phyloP scores from a whole-genome alignment of 2,888 invertebrate genomes.

The Ischnus inquisitorius region DNA sequence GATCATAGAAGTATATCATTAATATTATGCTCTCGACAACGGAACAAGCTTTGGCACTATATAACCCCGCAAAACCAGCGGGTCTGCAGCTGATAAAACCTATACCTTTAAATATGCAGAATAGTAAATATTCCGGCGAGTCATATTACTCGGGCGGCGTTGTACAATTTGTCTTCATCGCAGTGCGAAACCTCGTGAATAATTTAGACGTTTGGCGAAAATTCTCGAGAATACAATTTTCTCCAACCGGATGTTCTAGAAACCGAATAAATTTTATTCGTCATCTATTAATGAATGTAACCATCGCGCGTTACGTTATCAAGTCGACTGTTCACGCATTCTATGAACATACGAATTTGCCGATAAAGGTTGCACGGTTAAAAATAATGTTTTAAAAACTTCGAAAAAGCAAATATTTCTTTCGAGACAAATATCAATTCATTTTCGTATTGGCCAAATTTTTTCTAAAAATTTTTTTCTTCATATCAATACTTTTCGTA shows the following conservation, averaged over 20 bases:
- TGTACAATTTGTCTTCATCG: constrained; percentile 35
- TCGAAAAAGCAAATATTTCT: too few relatives aligned
- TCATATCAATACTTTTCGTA: too few relatives aligned
- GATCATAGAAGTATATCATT: constrained; percentile 79
- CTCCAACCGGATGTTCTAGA: neutral
- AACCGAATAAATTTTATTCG: constrained; percentile 32
- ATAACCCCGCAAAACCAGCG: constrained; percentile 56
- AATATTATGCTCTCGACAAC: constrained; percentile 81
- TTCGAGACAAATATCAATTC: too few relatives aligned
- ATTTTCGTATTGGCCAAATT: too few relatives aligned
- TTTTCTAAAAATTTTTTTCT: too few relatives aligned
- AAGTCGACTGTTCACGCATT: too few relatives aligned
- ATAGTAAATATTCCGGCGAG: constrained; percentile 16
- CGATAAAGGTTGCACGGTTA: neutral
- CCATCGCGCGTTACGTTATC: too few relatives aligned
- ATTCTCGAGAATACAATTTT: neutral
- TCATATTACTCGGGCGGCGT: constrained; percentile 47
- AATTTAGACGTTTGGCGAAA: neutral
- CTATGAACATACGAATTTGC: neutral
- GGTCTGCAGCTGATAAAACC: constrained; percentile 44
- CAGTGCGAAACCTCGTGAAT: neutral
- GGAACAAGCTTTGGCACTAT: constrained; percentile 84
- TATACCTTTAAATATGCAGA: constrained; percentile 53
- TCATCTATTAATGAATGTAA: neutral
- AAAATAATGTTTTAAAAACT: neutral